Evolutionary conservation across 2,113 vertebrate genomes (phyloP).

Genomic region (Corythoichthys intestinalis): DNA sequence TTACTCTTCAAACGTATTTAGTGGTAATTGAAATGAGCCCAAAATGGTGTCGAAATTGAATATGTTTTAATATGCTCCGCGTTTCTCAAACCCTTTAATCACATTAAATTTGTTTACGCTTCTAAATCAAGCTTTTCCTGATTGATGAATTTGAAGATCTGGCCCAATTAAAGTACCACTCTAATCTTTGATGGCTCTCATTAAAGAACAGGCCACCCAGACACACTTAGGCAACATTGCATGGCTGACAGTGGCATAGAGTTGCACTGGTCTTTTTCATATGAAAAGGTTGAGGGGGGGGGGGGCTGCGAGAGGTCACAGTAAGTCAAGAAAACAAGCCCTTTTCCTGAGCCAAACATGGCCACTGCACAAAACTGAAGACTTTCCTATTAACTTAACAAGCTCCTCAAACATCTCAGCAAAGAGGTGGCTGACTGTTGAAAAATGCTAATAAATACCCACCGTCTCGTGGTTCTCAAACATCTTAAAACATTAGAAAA

Average conservation of each 20-base stretch:
- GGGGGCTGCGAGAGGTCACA: constrained; percentile 64
- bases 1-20: too few species aligned
- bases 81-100: neutral
- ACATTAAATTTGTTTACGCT: neutral
- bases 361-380: constrained; percentile 64
- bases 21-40: too few species aligned
- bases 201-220: neutral
- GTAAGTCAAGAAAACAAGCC: constrained; percentile 75
- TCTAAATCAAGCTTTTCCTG: neutral
- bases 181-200: too few species aligned
- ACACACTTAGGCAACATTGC: constrained; percentile 16
- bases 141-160: neutral
- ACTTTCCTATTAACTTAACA: constrained; percentile 59
- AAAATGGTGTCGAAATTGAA: too few species aligned
- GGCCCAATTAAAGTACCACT: neutral
- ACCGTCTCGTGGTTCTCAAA: too few species aligned
- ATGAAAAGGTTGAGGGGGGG: constrained; percentile 53
- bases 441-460: neutral
- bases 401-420: constrained; percentile 35
- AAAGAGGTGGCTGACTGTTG: constrained; percentile 29
- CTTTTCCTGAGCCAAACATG: constrained; percentile 74
- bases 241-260: constrained; percentile 58
- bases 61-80: neutral
- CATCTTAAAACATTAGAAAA: too few species aligned
- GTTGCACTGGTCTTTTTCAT: constrained; percentile 66